Evolutionary conservation across 2,888 invertebrate genomes (phyloP), one percentile per base, ranked within the genome.

Genomic region (Dolichomitus sp.): DNA sequence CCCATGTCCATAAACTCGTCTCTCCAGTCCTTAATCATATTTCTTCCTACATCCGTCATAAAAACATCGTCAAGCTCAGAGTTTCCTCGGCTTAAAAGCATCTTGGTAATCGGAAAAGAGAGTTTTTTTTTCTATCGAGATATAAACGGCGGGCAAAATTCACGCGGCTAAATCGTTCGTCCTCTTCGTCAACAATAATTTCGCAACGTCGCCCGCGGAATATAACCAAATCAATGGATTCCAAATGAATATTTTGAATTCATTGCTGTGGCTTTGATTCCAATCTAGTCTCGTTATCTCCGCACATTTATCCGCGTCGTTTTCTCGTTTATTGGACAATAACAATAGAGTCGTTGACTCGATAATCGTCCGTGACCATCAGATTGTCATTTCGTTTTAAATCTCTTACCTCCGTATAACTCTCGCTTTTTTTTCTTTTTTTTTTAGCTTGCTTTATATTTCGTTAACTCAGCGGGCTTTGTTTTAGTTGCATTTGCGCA

Each of bases 41-140:
- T 37, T 54, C 19, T 70, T 57, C 50, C 59, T 74, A 54, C 63
- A 69, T 76, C 72, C 68, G 76, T 80, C 68, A 68, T 81, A 23
- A 79, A 48, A 75, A 75, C 82, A 66, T 82, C 82, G 82, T 82
- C 82, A 79, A 79, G 74, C 70, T 66, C 82, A 45, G 57, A 78
- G 70, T 74, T 70, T 37, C 33, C 69, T 52, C 65, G 65, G 68
- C 69, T 75, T 70, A 48, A 42, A 75, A 75, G 63, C 54, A 40
- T 65, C 23, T 40, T 57, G 75, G 57, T 45, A 48, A 70, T 65
- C 65, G 80, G 48, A 54, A 59, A 63, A 76, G 42, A 72, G 40
- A 75, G 45, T 17, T 19, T 17, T 57, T 33, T 59, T 78, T 54
- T 74, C 76, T 17, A 17, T 33, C 63, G 6, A 23, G 37, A 69